A percentile compares a stretch with the other conserved stretches of the same genome.
Conservation (phyloP, 2,888 invertebrate genomes). For the Cantharis lateralis region DNA sequence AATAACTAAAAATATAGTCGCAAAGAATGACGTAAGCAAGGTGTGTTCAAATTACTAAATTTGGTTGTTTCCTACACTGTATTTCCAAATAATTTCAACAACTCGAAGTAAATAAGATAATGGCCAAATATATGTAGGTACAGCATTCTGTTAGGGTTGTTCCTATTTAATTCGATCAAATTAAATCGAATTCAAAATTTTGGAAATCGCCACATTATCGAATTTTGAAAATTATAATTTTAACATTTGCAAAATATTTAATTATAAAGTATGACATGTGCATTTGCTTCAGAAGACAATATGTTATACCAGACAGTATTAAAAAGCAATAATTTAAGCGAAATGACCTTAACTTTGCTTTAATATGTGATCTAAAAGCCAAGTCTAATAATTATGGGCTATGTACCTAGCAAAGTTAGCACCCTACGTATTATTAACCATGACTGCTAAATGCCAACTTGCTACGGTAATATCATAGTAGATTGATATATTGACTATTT, state of each 20-base stretch:
- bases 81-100: neutral
- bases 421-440: too few relatives aligned
- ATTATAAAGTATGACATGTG: neutral
- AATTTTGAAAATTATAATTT: neutral
- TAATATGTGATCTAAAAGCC: too few relatives aligned
- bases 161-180: neutral
- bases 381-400: too few relatives aligned
- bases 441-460: too few relatives aligned
- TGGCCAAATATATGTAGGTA: neutral
- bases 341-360: too few relatives aligned
- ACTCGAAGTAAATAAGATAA: neutral
- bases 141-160: neutral
- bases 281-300: too few relatives aligned
- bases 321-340: too few relatives aligned
- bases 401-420: too few relatives aligned
- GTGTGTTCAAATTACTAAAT: slow-evolving; percentile 1
- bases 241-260: neutral
- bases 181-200: neutral
- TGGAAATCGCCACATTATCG: neutral
- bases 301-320: too few relatives aligned
- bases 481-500: too few relatives aligned
- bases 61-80: neutral
- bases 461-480: too few relatives aligned
- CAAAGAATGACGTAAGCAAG: neutral
- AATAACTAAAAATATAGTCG: neutral